A percentile compares a stretch with the other conserved stretches of the same genome.
Evolutionary conservation across 2,113 vertebrate species (phyloP).

Genomic region (Noctilio leporinus): DNA sequence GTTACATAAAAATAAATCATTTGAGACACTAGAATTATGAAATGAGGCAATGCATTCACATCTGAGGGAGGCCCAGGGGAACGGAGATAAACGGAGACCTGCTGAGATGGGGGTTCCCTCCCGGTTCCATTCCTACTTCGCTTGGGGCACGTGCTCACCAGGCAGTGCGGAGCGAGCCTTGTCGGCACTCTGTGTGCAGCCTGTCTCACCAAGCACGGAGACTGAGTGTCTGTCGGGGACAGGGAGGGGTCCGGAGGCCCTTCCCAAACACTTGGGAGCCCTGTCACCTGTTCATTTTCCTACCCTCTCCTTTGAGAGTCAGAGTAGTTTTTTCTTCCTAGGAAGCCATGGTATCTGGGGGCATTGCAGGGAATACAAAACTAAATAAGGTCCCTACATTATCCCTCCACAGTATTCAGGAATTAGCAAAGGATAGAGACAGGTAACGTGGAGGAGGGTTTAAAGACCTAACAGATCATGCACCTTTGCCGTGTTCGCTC

Average conservation of each 20-base stretch:
- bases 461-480: background rate
- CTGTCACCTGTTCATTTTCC: background rate
- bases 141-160: background rate
- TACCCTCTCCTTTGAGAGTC: background rate
- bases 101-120: background rate
- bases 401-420: background rate
- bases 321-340: background rate
- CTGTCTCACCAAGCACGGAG: background rate
- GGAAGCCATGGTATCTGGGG: background rate
- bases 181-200: background rate
- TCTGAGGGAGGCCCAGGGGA: fast-evolving
- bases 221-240: background rate
- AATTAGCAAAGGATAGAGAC: background rate
- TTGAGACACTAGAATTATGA: background rate
- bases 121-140: background rate
- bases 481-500: background rate
- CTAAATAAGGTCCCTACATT: background rate
- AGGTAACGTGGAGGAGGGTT: background rate
- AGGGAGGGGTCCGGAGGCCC: background rate
- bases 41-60: background rate
- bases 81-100: background rate
- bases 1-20: background rate
- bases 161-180: background rate
- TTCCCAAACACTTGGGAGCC: background rate
- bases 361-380: background rate